A percentile compares a stretch with the other conserved stretches of the same genome.
Conservation (phyloP, 2,888 invertebrate genomes). For the Halictus quadricinctus region DNA sequence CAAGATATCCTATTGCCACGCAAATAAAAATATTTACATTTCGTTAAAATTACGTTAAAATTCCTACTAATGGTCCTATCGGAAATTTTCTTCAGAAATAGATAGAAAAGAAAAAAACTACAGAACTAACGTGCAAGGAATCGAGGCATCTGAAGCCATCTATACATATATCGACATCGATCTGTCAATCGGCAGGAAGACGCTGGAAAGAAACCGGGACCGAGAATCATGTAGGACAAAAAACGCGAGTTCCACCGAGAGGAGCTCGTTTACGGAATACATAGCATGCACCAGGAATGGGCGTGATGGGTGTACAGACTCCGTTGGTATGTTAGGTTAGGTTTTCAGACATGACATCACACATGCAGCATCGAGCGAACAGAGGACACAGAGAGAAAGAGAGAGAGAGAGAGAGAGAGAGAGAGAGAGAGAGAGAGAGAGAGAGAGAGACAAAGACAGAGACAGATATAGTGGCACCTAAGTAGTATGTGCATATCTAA, state of each 20-base stretch:
- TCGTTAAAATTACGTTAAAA: too few species aligned
- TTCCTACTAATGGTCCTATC: slow-evolving; percentile 4
- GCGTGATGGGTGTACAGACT: slow-evolving; percentile 76
- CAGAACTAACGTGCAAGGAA: slow-evolving; percentile 20
- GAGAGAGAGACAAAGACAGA: slow-evolving; percentile 6
- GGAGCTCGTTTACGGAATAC: slow-evolving; percentile 49
- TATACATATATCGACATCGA: slow-evolving; percentile 25
- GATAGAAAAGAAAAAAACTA: slow-evolving; percentile 5
- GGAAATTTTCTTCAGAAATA: neutral
- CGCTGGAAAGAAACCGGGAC: slow-evolving; percentile 38
- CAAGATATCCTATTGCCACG: neutral
- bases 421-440: slow-evolving; percentile 12
- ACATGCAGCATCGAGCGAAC: slow-evolving; percentile 59
- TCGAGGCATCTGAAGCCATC: neutral
- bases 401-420: slow-evolving; percentile 15
- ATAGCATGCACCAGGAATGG: slow-evolving; percentile 75
- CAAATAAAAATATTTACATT: slow-evolving; percentile 16
- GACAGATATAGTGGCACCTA: slow-evolving; percentile 27
- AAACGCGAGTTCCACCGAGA: slow-evolving; percentile 41
- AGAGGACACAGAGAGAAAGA: slow-evolving; percentile 24
- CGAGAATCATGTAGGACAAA: slow-evolving; percentile 40
- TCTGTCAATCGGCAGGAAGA: slow-evolving; percentile 38
- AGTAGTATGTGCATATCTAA: slow-evolving; percentile 38
- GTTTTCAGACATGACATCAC: slow-evolving; percentile 78
- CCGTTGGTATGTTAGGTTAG: slow-evolving; percentile 75